Conservation (phyloP, 2,888 invertebrate species). For the Lasioglossum villosulum region DNA sequence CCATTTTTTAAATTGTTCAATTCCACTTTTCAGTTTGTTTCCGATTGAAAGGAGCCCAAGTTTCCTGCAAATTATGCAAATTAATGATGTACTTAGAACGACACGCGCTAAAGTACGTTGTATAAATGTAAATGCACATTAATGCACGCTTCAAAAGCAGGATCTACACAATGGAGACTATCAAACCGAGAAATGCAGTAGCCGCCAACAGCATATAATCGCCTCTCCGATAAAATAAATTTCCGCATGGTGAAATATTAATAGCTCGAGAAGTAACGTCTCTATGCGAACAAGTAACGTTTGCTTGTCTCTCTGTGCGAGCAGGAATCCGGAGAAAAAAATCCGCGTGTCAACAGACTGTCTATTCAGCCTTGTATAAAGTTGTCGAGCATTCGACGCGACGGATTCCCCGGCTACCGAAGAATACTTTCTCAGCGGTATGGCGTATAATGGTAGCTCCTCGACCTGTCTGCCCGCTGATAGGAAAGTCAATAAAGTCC, state of each 20-base stretch:
- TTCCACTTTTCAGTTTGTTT: too few relatives aligned
- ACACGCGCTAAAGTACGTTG: too few relatives aligned
- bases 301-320: not conserved
- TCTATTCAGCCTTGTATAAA: not conserved
- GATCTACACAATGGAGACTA: not conserved
- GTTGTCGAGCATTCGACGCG: not conserved
- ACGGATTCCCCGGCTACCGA: not conserved
- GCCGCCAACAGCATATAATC: not conserved
- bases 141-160: too few relatives aligned
- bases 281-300: not conserved
- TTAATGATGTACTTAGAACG: too few relatives aligned
- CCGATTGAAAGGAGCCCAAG: too few relatives aligned
- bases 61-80: too few relatives aligned
- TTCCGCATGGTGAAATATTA: not conserved
- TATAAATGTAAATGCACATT: too few relatives aligned
- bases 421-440: slow-evolving; percentile 16
- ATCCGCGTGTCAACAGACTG: slow-evolving; percentile 19
- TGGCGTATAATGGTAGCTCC: not conserved
- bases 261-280: not conserved
- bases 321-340: not conserved
- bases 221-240: not conserved
- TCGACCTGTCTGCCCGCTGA: slow-evolving; percentile 8
- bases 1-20: too few relatives aligned
- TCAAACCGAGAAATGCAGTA: not conserved
- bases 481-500: slow-evolving; percentile 40